Conservation (phyloP, 2,113 vertebrate genomes). For the Sus scrofa region T2T-Sscrofa CM000817.6:91015501-91016000, state of each 20-base stretch:
- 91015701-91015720: too few relatives aligned
- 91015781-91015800: neutral
- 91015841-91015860: neutral
- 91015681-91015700: too few relatives aligned
- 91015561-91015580: too few relatives aligned
- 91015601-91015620: too few relatives aligned
- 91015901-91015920: accelerated
- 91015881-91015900: neutral
- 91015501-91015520: too few relatives aligned
- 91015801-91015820: neutral
- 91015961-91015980: accelerated
- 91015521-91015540: too few relatives aligned
- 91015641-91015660: too few relatives aligned
- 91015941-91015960: neutral
- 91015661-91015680: too few relatives aligned
- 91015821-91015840: neutral
- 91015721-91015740: neutral
- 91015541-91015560: too few relatives aligned
- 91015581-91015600: too few relatives aligned
- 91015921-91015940: neutral
- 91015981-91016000: neutral
- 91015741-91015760: accelerated
- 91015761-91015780: accelerated
- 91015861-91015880: neutral
- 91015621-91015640: too few relatives aligned